Percentiles rank a stretch among this genome's conserved stretches.
phyloP scores from a whole-genome alignment of 1,140 invertebrate species.

The Aphaenogaster rudis region DNA sequence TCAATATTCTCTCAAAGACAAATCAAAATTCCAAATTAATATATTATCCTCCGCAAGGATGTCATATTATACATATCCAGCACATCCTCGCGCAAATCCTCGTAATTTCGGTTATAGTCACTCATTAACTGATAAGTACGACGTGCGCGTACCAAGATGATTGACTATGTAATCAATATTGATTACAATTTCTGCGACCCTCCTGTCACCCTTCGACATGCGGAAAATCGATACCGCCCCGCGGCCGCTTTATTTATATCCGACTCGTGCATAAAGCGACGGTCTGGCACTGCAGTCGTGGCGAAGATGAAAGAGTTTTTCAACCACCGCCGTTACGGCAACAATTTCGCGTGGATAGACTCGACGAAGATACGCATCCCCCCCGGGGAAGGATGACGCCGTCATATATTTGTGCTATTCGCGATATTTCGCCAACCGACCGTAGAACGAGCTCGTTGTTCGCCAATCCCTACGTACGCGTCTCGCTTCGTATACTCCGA shows the following conservation, averaged over 20 bases:
- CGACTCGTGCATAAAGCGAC: conserved; percentile 29
- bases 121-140: conserved; percentile 42
- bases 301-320: conserved; percentile 19
- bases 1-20: background rate
- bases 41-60: background rate
- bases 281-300: conserved; percentile 10
- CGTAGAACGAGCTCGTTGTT: conserved; percentile 17
- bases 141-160: background rate
- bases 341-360: conserved; percentile 15
- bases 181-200: conserved; percentile 63
- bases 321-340: background rate
- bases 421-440: conserved; percentile 8
- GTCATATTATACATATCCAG: too few species aligned
- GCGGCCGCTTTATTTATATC: conserved; percentile 70
- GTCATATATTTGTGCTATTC: conserved; percentile 13
- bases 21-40: background rate
- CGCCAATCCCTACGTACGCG: too few species aligned
- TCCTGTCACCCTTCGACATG: conserved; percentile 60
- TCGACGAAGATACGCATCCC: background rate
- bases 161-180: conserved; percentile 67
- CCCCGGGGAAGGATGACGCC: background rate
- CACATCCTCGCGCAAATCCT: background rate
- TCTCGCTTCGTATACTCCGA: background rate
- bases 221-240: conserved; percentile 64
- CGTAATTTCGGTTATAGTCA: conserved; percentile 25